Evolutionary conservation across 2,797 vertebrate species (phyloP), one percentile per base, ranked within the genome.

Genomic region (Euphonia xanthogaster): DNA sequence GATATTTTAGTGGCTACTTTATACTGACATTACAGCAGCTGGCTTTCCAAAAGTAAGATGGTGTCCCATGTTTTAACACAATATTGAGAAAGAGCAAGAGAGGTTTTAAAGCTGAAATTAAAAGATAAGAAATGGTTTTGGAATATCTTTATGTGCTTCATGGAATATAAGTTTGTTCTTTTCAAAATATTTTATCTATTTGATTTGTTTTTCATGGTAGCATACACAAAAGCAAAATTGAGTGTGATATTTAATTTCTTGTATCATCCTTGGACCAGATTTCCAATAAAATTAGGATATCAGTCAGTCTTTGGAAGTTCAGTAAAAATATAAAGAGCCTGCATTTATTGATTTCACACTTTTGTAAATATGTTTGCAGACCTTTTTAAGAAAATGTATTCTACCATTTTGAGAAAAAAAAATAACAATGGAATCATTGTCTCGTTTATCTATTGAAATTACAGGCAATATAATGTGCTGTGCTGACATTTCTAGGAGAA

Each of bases 361-460:
- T 96, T 95, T 96, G 91, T 96, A 93, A 94, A 93, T 94, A 94
- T 94, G 83, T 96, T 95, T 96, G 79, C 88, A 95, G 92, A 87
- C 61, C 65, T 95, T 96, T 96, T 95, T 88, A 96, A 95, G 87
- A 90, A 96, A 94, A 91, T 93, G 89, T 94, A 93, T 86, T 94
- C 94, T 92, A 96, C 82, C 91, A 85, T 94, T 96, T 97, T 93
- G 67, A 79, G 89, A 35, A 72, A 77, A 88, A 86, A 86, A 77
- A 80, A 24, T 1, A 82, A 79, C 89, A 92, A 68, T 89, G 86
- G 81, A 94, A 81, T 90, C 50, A 72, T 93, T 89, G 95, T 93
- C 86, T 94, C 67, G 9, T 94, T 92, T 94, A 90, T 87, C 91
- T 91, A 91, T 96, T 84, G 80, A 93, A 92, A 91, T 86, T 88